phyloP scores from a whole-genome alignment of 2,888 invertebrate genomes.

The Phengaris arion region DNA sequence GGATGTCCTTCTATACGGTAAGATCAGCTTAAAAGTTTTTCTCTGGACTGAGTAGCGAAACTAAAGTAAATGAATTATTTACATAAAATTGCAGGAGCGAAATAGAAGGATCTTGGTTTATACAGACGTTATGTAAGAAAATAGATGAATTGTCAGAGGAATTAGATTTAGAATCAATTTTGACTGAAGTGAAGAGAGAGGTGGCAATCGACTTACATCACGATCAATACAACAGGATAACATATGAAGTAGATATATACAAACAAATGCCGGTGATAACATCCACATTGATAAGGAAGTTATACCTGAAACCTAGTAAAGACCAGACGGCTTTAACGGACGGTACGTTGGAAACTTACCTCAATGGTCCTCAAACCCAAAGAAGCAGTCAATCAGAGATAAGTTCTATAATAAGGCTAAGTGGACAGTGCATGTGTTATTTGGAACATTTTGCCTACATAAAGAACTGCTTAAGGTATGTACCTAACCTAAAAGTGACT shows the following conservation, averaged over 20 bases:
- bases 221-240: constrained; percentile 47
- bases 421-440: constrained; percentile 44
- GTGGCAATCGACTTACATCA: constrained; percentile 57
- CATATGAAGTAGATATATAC: constrained; percentile 48
- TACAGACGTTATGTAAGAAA: constrained; percentile 60
- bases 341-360: not conserved
- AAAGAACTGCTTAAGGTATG: constrained; percentile 52
- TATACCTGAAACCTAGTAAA: constrained; percentile 51
- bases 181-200: constrained; percentile 58
- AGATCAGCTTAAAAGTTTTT: not conserved
- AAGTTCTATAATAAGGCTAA: not conserved
- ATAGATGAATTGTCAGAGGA: constrained; percentile 49
- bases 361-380: not conserved
- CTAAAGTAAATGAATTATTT: not conserved
- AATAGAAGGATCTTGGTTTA: constrained; percentile 62
- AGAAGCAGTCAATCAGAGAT: not conserved
- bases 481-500: not conserved
- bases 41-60: not conserved
- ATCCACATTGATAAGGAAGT: constrained; percentile 56
- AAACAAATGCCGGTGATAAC: constrained; percentile 57
- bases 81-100: constrained; percentile 49
- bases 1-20: constrained; percentile 51
- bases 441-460: constrained; percentile 53
- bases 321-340: constrained; percentile 22
- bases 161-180: constrained; percentile 58